phyloP scores from a whole-genome alignment of 2,888 invertebrate genomes.

The Toxonevra muliebris region DNA sequence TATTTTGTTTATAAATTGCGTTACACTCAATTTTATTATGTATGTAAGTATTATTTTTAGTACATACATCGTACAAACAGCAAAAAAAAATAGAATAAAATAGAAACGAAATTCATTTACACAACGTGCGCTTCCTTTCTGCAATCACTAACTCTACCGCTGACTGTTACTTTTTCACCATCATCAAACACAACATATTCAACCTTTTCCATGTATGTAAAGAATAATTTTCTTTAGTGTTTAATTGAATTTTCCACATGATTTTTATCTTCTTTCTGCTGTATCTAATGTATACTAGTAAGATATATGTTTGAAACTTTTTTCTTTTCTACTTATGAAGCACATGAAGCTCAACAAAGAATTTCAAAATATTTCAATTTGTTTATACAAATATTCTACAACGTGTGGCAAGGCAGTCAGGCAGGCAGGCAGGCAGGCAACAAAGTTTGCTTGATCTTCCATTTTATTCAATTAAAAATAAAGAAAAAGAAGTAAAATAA shows the following conservation, averaged over 20 bases:
- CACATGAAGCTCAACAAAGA: too few species aligned
- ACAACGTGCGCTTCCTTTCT: too few species aligned
- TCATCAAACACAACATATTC: neutral
- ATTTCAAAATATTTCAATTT: neutral
- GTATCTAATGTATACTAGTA: neutral
- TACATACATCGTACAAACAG: neutral
- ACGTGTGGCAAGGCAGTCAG: neutral
- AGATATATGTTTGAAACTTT: neutral
- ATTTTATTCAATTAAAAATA: conserved; percentile 2
- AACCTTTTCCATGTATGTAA: neutral
- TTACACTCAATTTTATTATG: conserved; percentile 5
- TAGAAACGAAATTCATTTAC: too few species aligned
- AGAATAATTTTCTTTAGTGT: neutral
- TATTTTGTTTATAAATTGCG: conserved; percentile 14
- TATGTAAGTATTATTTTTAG: conserved; percentile 7
- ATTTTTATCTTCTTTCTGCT: neutral
- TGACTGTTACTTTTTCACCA: too few species aligned
- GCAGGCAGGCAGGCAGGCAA: neutral
- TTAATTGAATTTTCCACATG: conserved; percentile 21
- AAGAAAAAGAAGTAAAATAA: too few species aligned
- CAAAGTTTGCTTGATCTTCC: neutral
- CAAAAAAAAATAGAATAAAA: neutral
- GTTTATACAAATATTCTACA: neutral
- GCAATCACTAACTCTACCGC: too few species aligned
- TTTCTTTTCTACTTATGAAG: neutral